These are phyloP conservation scores for Falco rusticolus DNA, from an alignment of 2,797 vertebrate species.

Conservation along the genomic window DNA sequence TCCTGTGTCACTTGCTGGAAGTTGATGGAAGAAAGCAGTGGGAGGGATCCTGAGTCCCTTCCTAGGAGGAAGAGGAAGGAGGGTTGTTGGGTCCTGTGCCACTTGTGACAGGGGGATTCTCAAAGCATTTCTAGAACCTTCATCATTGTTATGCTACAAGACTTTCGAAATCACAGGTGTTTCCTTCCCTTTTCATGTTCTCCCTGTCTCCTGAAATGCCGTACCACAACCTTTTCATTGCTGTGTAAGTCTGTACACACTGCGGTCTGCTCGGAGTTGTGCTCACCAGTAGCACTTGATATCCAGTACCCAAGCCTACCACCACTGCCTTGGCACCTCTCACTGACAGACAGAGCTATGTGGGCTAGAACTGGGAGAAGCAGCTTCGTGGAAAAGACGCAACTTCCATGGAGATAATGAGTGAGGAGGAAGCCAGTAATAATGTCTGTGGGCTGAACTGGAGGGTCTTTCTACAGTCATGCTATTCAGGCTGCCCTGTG, in stretches of 20 bases:
- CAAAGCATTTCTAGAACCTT: neutral
- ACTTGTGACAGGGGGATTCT: neutral
- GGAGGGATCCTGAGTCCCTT: neutral
- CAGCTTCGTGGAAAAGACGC: neutral
- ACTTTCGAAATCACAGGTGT: neutral
- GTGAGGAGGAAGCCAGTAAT: neutral
- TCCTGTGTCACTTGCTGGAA: neutral
- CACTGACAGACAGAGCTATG: neutral
- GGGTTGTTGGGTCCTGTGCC: neutral
- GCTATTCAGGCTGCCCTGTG: neutral
- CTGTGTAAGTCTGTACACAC: neutral
- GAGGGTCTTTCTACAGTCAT: neutral
- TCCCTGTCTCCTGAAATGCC: neutral
- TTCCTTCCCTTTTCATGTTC: neutral
- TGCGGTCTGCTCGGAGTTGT: neutral
- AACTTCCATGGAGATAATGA: neutral
- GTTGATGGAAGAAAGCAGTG: neutral
- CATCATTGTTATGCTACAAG: neutral
- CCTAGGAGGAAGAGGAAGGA: neutral
- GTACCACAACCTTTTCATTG: fast-evolving
- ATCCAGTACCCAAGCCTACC: neutral
- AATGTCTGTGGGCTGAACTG: neutral
- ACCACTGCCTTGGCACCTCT: neutral
- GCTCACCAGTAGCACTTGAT: neutral
- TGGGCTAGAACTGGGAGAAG: neutral